phyloP scores from a whole-genome alignment of 2,797 vertebrate species.

The Chelon labrosus region DNA sequence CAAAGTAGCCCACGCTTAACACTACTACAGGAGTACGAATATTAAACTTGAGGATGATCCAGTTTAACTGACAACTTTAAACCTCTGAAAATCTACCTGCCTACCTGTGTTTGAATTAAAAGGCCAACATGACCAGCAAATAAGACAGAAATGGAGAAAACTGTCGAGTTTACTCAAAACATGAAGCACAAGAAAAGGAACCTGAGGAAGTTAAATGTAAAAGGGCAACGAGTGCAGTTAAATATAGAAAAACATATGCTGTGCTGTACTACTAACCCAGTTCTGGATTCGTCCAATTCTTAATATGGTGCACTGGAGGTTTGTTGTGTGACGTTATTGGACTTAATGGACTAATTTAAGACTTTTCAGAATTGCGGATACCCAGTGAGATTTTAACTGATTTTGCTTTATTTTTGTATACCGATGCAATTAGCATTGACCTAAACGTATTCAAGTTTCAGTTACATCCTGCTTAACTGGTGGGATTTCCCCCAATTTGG shows the following conservation, averaged over 20 bases:
- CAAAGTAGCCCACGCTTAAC: not conserved
- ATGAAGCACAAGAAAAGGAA: not conserved
- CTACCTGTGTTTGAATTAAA: not conserved
- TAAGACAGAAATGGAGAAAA: not conserved
- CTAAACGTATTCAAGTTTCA: too few species aligned
- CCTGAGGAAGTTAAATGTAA: conserved; percentile 1
- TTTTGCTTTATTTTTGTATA: not conserved
- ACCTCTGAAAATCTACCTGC: not conserved
- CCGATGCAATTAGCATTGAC: too few species aligned
- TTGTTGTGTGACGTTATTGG: conserved; percentile 6
- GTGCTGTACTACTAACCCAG: conserved; percentile 22
- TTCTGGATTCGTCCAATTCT: conserved; percentile 18
- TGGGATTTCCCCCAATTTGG: too few species aligned
- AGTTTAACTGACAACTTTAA: not conserved
- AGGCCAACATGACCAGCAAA: not conserved
- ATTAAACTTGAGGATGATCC: too few species aligned
- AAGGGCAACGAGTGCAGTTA: conserved; percentile 18
- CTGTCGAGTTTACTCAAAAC: not conserved
- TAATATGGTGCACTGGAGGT: conserved; percentile 11
- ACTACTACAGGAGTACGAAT: not conserved
- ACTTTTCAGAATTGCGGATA: not conserved
- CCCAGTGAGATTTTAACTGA: not conserved
- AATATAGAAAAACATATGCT: conserved; percentile 19
- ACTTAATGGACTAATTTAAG: conserved; percentile 36
- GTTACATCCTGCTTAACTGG: too few species aligned